A percentile compares a stretch with the other conserved stretches of the same genome.
Conservation (phyloP, 2,888 invertebrate species). For the Phlogophora meticulosa region DNA sequence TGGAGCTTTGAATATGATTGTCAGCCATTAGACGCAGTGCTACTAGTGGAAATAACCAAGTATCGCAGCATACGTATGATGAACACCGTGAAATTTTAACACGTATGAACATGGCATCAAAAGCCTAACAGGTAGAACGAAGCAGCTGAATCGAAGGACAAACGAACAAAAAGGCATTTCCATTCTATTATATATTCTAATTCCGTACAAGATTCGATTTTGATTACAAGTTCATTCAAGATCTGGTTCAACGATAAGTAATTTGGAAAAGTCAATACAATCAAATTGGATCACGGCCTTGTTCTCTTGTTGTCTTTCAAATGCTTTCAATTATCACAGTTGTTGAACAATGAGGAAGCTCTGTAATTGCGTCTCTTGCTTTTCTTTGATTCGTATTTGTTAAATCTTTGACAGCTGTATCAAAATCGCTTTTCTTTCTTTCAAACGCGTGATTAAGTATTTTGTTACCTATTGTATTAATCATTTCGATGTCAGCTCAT, state of each 20-base stretch:
- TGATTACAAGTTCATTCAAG: conserved; percentile 64
- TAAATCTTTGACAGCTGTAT: conserved; percentile 39
- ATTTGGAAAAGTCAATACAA: conserved; percentile 65
- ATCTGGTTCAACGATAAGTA: conserved; percentile 63
- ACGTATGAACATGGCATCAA: conserved; percentile 5
- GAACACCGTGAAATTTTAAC: neutral
- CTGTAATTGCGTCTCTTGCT: conserved; percentile 44
- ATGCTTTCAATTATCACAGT: conserved; percentile 59
- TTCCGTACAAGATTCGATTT: conserved; percentile 64
- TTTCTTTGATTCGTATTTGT: conserved; percentile 22
- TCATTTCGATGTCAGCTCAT: neutral
- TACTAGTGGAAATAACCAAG: too few relatives aligned
- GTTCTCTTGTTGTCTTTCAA: conserved; percentile 60
- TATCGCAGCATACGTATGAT: neutral
- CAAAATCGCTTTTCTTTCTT: conserved; percentile 8
- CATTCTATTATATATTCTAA: conserved; percentile 57
- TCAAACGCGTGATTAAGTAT: conserved; percentile 1
- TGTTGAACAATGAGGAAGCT: conserved; percentile 49
- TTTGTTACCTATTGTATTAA: neutral
- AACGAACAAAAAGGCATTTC: conserved; percentile 48
- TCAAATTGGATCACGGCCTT: conserved; percentile 57
- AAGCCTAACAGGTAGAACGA: conserved; percentile 30
- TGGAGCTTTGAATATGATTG: neutral
- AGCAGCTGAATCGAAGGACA: conserved; percentile 31
- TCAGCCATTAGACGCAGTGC: neutral